Percentiles rank a stretch among this genome's conserved stretches.
Evolutionary conservation across 2,113 vertebrate genomes (phyloP).

Genomic region (Tetrao urogallus): DNA sequence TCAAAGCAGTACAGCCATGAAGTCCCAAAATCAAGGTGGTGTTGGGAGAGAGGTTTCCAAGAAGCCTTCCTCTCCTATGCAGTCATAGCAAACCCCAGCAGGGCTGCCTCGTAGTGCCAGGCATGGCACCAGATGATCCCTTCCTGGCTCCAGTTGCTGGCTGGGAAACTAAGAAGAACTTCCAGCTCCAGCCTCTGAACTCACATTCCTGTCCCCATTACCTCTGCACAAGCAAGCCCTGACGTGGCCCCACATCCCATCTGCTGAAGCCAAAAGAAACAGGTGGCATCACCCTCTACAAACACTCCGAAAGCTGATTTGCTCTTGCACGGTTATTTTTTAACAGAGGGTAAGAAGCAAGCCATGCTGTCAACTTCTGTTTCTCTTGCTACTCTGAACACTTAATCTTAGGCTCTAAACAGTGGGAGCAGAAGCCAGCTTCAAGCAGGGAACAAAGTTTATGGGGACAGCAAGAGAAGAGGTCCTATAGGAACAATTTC

Average conservation of each 20-base stretch:
- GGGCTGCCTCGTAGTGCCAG: neutral
- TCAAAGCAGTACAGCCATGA: neutral
- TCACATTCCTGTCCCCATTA: neutral
- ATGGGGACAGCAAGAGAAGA: neutral
- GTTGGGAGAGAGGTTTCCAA: neutral
- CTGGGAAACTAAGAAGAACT: neutral
- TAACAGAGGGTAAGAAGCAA: conserved; percentile 46
- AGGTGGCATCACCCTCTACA: conserved; percentile 30
- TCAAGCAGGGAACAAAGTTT: neutral
- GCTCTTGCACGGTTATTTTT: conserved; percentile 57
- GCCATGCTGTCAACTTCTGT: neutral
- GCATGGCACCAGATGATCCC: neutral
- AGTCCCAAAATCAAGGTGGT: neutral
- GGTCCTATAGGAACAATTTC: neutral
- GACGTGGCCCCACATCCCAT: neutral
- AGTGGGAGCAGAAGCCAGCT: neutral
- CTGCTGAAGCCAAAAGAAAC: conserved; percentile 10
- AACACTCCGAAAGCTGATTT: conserved; percentile 31
- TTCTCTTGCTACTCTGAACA: conserved; percentile 12
- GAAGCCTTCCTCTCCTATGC: neutral
- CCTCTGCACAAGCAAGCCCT: neutral
- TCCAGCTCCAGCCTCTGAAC: neutral
- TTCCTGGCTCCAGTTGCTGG: conserved; percentile 20
- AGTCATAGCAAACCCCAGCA: neutral
- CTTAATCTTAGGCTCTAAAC: conserved; percentile 29